Evolutionary conservation across 2,113 vertebrate species (phyloP), one percentile per base, ranked within the genome.

Genomic region (Leptodactylus fuscus): DNA sequence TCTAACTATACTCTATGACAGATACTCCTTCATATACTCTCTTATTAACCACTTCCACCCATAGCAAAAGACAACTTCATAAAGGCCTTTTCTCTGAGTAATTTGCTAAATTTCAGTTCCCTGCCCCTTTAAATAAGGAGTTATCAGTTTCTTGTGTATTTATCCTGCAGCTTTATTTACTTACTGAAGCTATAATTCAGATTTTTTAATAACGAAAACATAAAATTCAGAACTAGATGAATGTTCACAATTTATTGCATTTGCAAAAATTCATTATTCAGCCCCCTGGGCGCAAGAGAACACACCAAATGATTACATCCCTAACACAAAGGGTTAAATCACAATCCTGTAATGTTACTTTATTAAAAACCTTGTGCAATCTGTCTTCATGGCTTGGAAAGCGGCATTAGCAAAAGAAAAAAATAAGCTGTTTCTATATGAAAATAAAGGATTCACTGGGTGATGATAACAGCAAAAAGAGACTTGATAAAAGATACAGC

Each of bases 101-200:
- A 7, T 55, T 22, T 55, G 7, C 3, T 55, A 5, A 20, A 58
- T 58, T 58, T 58, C 10, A 58, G 5, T 58, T 58, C 5, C 6
- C n/a, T 11, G n/a, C n/a, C n/a, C n/a, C 24, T 62, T 62, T 29
- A 62, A 62, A 27, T n/a, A 10, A 13, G 58, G 58, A 15, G 12
- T 62, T 62, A 62, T 62, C 4, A 29, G 9, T 62, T 27, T 62
- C 55, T 51, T 81, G 62, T 81, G 46, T 27, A 24, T 62, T 69
- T 81, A n/a, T 81, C 80, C 80, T 34, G 80, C 60, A 65, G 80
- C 80, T 7, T 69, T 81, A 48, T 81, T 69, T 49, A 81, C 62
- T 69, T 34, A 49, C 80, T n/a, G 36, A 67, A 67, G 58, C 53
- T 67, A 67, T 70, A 69, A 81, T 81, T 81, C 29, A 51, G 41